Evolutionary conservation across 2,888 invertebrate species (phyloP).

Genomic region (Aporophyla lueneburgensis): DNA sequence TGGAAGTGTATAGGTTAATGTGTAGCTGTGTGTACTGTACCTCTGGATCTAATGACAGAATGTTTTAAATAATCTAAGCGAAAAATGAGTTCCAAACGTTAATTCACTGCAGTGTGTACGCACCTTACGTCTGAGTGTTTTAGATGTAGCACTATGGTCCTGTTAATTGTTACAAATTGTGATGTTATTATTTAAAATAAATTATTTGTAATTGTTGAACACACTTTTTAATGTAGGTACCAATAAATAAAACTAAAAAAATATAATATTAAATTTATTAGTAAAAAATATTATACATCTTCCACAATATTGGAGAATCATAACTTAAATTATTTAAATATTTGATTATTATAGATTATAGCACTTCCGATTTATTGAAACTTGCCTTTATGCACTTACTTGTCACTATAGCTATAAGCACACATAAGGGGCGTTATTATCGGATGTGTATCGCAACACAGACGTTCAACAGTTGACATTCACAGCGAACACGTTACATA

Average conservation of each 20-base stretch:
- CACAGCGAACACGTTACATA: slow-evolving; percentile 74
- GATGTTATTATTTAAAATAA: slow-evolving; percentile 67
- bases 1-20: no score
- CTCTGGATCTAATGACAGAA: background rate
- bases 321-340: slow-evolving; percentile 91
- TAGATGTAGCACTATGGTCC: slow-evolving; percentile 52
- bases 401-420: slow-evolving; percentile 87
- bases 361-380: slow-evolving; percentile 87
- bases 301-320: slow-evolving; percentile 91
- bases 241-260: slow-evolving; percentile 79
- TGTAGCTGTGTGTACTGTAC: no score
- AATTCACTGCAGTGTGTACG: slow-evolving; percentile 18
- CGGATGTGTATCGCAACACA: slow-evolving; percentile 60
- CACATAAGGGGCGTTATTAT: slow-evolving; percentile 74
- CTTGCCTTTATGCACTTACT: slow-evolving; percentile 85
- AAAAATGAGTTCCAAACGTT: background rate
- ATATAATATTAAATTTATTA: slow-evolving; percentile 91
- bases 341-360: slow-evolving; percentile 86
- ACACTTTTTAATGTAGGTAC: slow-evolving; percentile 10
- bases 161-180: slow-evolving; percentile 61
- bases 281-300: slow-evolving; percentile 91
- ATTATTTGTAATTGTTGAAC: slow-evolving; percentile 55
- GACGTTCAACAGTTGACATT: slow-evolving; percentile 63
- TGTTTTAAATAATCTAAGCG: background rate
- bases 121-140: slow-evolving; percentile 20